Base-by-base conservation (phyloP, 2,113 vertebrate genomes). In the Bujurquina vittata region DNA sequence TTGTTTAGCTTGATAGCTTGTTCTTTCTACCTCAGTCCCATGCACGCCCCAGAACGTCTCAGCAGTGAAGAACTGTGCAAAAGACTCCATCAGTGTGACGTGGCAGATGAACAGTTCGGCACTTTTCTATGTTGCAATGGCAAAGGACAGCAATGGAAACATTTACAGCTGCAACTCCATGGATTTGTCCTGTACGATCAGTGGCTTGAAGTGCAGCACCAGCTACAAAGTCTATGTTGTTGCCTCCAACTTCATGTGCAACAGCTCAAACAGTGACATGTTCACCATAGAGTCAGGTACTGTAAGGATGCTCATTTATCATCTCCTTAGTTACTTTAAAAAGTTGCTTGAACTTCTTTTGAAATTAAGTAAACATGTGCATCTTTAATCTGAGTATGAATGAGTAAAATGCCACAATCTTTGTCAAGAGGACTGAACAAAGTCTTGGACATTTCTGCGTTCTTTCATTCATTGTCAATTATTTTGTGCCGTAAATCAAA, bases 271-370 rank as follows among this genome's bases (percentile, higher is more conserved):
- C n/a, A 96, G 96, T 15, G 33, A 85, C 6, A 58, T 1, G 7
- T 14, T 96, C 73, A 73, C 67, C 73, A 75, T 93, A n/a, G 85
- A 94, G 26, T 95, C 96, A 92, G 96, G 96, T 96, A 94, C 5
- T 11, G 40, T 74, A 12, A 33, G 4, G 22, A 23, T 23, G 11
- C 31, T 58, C 15, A 7, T 63, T 26, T 80, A n/a, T 22, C 26
- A 33, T 72, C 15, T 18, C 23, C 43, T 63, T 7, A 2, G 8
- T 75, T 49, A 11, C 22, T 55, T 65, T 31, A 75, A 23, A 22
- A 56, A 56, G 46, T 20, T 60, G 29, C 29, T 46, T 22, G 1
- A 1, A 23, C 22, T 7, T 56, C 11, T 15, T 61, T 55, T 26
- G 2, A 54, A 55, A 17, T 2, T 4, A n/a, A 31, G 3, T 17